These are phyloP conservation scores for Apomyelois bistriatella DNA, from an alignment of 2,888 invertebrate species.

Conservation along the genomic window DNA sequence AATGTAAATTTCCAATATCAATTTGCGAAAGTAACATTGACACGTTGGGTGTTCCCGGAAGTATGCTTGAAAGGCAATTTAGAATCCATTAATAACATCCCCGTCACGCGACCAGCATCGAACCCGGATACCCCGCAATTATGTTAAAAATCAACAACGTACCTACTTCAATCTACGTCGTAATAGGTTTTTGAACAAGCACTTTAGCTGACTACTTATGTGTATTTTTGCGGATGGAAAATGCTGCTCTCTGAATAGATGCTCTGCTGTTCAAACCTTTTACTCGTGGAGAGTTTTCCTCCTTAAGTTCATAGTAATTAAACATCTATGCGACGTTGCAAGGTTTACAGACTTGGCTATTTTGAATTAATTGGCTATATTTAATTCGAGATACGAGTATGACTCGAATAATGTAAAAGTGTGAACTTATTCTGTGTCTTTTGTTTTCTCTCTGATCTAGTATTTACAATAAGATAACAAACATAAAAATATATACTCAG, in stretches of 20 bases:
- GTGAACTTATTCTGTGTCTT: too few relatives aligned
- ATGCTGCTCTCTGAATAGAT: not conserved
- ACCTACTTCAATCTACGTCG: not conserved
- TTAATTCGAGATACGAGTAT: too few relatives aligned
- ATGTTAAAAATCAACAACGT: constrained; percentile 6
- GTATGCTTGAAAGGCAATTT: constrained; percentile 61
- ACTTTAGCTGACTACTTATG: not conserved
- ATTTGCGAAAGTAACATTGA: constrained; percentile 46
- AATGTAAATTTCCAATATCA: constrained; percentile 37
- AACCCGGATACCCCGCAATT: constrained; percentile 4
- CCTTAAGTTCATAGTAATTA: too few relatives aligned
- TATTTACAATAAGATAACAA: too few relatives aligned
- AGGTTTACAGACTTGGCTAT: too few relatives aligned
- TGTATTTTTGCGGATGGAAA: not conserved
- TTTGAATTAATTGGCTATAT: too few relatives aligned
- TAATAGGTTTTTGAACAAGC: not conserved
- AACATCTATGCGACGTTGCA: too few relatives aligned
- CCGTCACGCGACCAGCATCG: constrained; percentile 33
- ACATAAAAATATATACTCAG: too few relatives aligned
- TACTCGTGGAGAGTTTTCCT: not conserved
- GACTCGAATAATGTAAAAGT: too few relatives aligned
- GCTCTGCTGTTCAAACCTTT: not conserved
- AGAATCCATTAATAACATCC: constrained; percentile 64
- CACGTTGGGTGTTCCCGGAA: constrained; percentile 43
- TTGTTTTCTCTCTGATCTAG: too few relatives aligned